phyloP scores from a whole-genome alignment of 2,797 vertebrate species.

The Tachyglossus aculeatus region DNA sequence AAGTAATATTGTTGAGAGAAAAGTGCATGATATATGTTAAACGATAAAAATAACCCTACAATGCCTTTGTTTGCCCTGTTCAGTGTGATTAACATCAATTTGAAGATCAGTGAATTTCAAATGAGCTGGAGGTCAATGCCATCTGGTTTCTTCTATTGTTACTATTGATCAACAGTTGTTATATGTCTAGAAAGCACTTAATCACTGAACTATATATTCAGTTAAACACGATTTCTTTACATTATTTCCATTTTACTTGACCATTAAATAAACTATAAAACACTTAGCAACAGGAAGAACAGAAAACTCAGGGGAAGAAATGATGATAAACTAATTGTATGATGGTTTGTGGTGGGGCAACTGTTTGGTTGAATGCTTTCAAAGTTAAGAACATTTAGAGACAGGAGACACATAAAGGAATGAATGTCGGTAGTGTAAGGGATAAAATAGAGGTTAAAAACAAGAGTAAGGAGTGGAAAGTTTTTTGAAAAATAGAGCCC shows the following conservation, averaged over 20 bases:
- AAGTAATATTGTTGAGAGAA: not conserved
- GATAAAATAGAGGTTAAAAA: too few species aligned
- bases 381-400: too few species aligned
- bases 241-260: too few species aligned
- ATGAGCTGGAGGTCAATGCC: conserved; percentile 39
- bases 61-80: conserved; percentile 4
- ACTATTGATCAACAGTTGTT: conserved; percentile 55
- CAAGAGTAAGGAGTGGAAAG: too few species aligned
- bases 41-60: conserved; percentile 2
- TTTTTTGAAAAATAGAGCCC: too few species aligned
- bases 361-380: not conserved
- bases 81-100: conserved; percentile 19
- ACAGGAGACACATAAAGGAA: too few species aligned
- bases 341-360: not conserved
- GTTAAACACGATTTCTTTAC: conserved; percentile 36
- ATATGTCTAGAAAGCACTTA: conserved; percentile 42
- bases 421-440: too few species aligned
- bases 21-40: not conserved
- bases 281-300: conserved; percentile 6
- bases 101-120: conserved; percentile 23
- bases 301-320: not conserved
- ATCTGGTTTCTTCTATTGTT: conserved; percentile 31
- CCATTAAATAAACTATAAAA: conserved; percentile 35
- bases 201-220: conserved; percentile 27
- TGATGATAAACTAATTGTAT: not conserved